A percentile compares a stretch with the other conserved stretches of the same genome.
Evolutionary conservation across 2,797 vertebrate genomes (phyloP).

Genomic region (Mycteria americana): DNA sequence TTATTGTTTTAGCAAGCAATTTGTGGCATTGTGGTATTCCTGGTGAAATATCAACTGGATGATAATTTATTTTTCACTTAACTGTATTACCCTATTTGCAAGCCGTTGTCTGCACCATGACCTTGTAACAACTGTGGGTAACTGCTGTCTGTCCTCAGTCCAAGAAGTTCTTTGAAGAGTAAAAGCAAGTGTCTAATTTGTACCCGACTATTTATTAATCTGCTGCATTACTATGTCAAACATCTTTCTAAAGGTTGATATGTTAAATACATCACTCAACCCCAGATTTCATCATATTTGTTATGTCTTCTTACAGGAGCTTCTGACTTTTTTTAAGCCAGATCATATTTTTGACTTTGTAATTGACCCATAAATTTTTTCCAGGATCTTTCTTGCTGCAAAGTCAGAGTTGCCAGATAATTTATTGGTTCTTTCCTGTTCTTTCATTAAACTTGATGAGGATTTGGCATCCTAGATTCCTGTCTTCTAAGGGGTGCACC

Average conservation of each 20-base stretch:
- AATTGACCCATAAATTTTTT: not conserved
- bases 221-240: not conserved
- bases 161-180: not conserved
- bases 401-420: not conserved
- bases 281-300: not conserved
- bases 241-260: not conserved
- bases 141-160: not conserved
- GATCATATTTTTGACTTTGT: not conserved
- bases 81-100: not conserved
- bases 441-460: not conserved
- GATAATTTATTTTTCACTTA: not conserved
- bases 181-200: not conserved
- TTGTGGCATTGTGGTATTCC: not conserved
- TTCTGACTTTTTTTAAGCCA: not conserved
- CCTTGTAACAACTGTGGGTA: not conserved
- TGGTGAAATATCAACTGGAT: not conserved
- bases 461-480: not conserved
- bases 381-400: not conserved
- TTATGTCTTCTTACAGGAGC: not conserved
- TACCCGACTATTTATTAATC: not conserved
- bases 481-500: not conserved
- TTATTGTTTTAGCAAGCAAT: not conserved
- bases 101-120: not conserved
- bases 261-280: not conserved
- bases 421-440: not conserved